Percentiles rank a stretch among this genome's conserved stretches.
phyloP scores from a whole-genome alignment of 1,140 invertebrate species.

The Lucilia sericata region DNA sequence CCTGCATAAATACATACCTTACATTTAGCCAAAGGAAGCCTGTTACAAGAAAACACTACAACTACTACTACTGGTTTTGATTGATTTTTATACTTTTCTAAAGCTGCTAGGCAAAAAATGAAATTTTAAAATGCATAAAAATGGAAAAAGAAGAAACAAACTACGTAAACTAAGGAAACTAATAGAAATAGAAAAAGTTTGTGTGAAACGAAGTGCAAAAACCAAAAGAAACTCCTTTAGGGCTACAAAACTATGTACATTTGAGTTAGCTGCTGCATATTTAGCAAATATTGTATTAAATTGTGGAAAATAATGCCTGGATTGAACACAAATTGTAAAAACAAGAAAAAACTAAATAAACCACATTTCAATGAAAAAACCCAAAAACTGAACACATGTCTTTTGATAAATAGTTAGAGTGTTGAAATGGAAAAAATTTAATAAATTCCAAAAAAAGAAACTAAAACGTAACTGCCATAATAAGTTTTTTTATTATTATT shows the following conservation, averaged over 20 bases:
- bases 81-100: slow-evolving; percentile 7
- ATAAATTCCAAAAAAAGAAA: too few species aligned
- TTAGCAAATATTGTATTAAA: background rate
- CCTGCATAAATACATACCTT: background rate
- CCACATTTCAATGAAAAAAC: too few species aligned
- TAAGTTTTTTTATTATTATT: too few species aligned
- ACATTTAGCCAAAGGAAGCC: background rate
- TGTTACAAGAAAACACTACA: background rate
- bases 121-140: background rate
- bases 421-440: too few species aligned
- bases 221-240: background rate
- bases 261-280: background rate
- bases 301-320: background rate
- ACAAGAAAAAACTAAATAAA: too few species aligned
- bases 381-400: too few species aligned
- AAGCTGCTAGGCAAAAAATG: background rate
- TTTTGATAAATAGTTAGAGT: too few species aligned
- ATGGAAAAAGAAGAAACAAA: background rate
- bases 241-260: background rate
- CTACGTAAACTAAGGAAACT: background rate
- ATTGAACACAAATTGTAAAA: background rate
- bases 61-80: slow-evolving; percentile 1
- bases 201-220: background rate
- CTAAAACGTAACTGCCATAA: too few species aligned
- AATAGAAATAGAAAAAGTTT: background rate